phyloP scores from a whole-genome alignment of 2,888 invertebrate species.

The Chironomus riparius region DNA sequence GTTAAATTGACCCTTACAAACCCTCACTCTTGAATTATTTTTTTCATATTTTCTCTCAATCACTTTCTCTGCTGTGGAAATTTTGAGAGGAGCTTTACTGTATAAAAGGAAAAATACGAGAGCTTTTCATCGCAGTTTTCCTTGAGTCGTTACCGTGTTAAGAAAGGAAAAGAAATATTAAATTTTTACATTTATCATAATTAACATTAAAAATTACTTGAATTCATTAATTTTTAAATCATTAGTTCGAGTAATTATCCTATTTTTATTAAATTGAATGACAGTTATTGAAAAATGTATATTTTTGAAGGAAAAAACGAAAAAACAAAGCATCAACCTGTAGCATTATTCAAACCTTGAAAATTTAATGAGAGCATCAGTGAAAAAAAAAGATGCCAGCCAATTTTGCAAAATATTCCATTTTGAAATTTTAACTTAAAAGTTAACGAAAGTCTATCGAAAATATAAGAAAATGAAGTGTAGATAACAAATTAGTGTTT shows the following conservation, averaged over 20 bases:
- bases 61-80: background rate
- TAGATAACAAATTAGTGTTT: background rate
- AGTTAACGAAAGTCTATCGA: background rate
- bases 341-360: constrained; percentile 24
- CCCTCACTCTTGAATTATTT: constrained; percentile 16
- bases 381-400: background rate
- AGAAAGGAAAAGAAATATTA: background rate
- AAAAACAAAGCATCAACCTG: constrained; percentile 10
- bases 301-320: background rate
- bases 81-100: background rate
- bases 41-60: background rate
- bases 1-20: constrained; percentile 13
- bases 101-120: constrained; percentile 17
- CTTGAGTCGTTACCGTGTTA: constrained; percentile 10
- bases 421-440: background rate
- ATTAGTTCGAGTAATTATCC: background rate
- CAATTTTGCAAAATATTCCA: background rate
- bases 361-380: constrained; percentile 17
- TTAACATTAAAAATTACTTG: background rate
- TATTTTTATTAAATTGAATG: background rate
- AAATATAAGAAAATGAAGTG: background rate
- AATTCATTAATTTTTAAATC: background rate
- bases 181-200: background rate
- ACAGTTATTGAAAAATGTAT: background rate
- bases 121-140: constrained; percentile 21